phyloP scores from a whole-genome alignment of 2,113 vertebrate genomes.

The Chaetodon trifascialis region DNA sequence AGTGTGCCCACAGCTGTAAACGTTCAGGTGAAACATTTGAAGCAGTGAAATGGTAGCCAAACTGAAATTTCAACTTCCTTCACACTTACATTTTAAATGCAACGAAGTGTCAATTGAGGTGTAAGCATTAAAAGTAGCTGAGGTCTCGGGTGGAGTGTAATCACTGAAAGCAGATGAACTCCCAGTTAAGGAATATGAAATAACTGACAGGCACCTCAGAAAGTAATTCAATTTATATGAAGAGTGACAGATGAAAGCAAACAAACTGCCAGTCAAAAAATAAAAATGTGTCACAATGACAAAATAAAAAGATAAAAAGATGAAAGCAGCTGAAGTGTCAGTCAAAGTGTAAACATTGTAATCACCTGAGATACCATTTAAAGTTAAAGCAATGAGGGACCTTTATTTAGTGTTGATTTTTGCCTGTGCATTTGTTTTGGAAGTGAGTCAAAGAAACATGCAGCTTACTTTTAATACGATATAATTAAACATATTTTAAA shows the following conservation, averaged over 20 bases:
- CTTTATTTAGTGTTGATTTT: too few relatives aligned
- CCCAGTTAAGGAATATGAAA: background rate
- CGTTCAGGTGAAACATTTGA: too few relatives aligned
- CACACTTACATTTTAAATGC: background rate
- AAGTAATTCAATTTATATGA: background rate
- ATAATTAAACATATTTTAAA: too few relatives aligned
- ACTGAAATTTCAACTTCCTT: background rate
- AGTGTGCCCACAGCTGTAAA: too few relatives aligned
- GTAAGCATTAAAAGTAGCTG: too few relatives aligned
- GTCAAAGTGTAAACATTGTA: background rate
- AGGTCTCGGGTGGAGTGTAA: too few relatives aligned
- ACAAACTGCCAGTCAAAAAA: background rate
- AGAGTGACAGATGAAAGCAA: too few relatives aligned
- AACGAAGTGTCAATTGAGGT: background rate
- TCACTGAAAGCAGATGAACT: background rate
- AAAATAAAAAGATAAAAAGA: too few relatives aligned
- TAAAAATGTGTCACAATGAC: background rate
- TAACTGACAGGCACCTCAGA: background rate
- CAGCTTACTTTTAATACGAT: too few relatives aligned
- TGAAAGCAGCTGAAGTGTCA: background rate
- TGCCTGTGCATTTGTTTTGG: too few relatives aligned
- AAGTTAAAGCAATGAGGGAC: background rate
- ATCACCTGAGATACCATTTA: background rate
- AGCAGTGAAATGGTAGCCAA: background rate
- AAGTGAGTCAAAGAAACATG: too few relatives aligned